phyloP scores from a whole-genome alignment of 2,797 vertebrate genomes.

The Paedocypris micromegethes region DNA sequence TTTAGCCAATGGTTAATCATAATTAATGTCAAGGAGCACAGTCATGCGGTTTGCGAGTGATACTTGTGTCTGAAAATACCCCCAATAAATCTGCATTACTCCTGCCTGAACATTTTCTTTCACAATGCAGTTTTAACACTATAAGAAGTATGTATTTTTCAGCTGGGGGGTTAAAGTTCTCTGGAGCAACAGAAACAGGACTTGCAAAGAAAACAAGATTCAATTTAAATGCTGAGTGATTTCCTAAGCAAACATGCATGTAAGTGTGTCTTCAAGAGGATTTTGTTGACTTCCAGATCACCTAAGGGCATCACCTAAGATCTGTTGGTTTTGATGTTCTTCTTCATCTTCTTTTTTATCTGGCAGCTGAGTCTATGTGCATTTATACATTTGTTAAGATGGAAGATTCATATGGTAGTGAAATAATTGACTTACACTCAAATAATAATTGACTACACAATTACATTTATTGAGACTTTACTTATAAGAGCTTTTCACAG shows the following conservation, averaged over 20 bases:
- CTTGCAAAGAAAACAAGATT: conserved; percentile 4
- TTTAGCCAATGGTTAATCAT: conserved; percentile 47
- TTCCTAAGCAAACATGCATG: conserved; percentile 24
- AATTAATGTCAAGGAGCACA: conserved; percentile 21
- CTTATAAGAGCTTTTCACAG: no score
- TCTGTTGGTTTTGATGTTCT: conserved; percentile 2
- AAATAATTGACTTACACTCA: no score
- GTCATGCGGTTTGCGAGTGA: conserved; percentile 23
- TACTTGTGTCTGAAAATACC: not conserved
- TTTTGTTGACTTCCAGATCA: conserved; percentile 31
- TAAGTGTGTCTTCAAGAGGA: conserved; percentile 4
- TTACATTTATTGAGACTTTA: no score
- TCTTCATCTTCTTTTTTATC: conserved; percentile 8
- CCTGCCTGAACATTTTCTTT: not conserved
- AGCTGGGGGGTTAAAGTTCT: conserved; percentile 8
- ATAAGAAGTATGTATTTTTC: not conserved
- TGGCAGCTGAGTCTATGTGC: not conserved
- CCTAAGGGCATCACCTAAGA: conserved; percentile 21
- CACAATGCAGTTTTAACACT: not conserved
- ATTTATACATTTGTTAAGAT: not conserved
- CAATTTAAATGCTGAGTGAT: conserved; percentile 21
- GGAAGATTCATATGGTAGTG: no score
- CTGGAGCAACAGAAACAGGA: not conserved
- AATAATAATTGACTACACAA: no score
- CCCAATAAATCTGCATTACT: not conserved